Base-by-base conservation (phyloP, 2,113 vertebrate genomes). In the Brachyhypopomus occidentalis region DNA sequence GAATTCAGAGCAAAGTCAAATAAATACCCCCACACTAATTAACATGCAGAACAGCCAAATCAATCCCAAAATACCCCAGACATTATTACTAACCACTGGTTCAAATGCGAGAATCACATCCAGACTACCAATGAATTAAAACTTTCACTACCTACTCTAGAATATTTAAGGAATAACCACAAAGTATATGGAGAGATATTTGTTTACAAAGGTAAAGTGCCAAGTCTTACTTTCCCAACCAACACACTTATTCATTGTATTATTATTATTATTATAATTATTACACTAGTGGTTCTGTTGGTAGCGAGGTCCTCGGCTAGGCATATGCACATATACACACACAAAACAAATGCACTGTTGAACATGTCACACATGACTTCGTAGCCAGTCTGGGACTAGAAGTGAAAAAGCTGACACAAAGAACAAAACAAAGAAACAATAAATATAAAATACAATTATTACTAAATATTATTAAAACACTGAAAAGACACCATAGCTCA, bases 261-360 rank as follows among this genome's bases (percentile, higher is more conserved):
- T 55, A 78, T 48, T 78, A 6, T 59, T n/a, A n/a, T n/a, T n/a
- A n/a, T n/a, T n/a, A n/a, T n/a, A n/a, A n/a, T n/a, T n/a, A n/a
- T n/a, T n/a, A n/a, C n/a, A 48, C 11, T 48, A 9, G 4, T 7
- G 30, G 59, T 59, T 56, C 25, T 60, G 55, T 79, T 66, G 55
- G 66, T 36, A 30, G 52, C 52, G 64, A 70, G 48, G 36, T 69
- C 25, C 45, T 23, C 2, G 69, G n/a, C 36, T 22, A 45, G 23
- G 12, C 6, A 72, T 30, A n/a, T 6, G 36, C 12, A 77, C 75
- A 56, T 41, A 62, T 78, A 60, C 58, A 77, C 14, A n/a, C 63
- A 69, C 14, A 78, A 22, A 78, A 48, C 66, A 48, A 69, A 25
- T 14, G n/a, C n/a, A n/a, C n/a, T n/a, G 34, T 16, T 11, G 52